Conservation (phyloP, 2,888 invertebrate genomes). For the Vanessa cardui region DNA sequence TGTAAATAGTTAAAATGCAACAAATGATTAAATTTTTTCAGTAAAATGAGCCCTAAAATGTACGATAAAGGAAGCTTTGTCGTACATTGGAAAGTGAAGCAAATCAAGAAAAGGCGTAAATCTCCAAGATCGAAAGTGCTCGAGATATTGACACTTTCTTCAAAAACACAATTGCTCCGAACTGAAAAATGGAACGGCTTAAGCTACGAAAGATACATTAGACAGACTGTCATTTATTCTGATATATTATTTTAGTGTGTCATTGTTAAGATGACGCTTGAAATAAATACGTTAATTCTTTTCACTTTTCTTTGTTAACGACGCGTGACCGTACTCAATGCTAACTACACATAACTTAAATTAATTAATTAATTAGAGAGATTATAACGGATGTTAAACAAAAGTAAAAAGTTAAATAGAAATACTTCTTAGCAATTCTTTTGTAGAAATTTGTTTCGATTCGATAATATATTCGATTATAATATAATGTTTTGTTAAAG, state of each 20-base stretch:
- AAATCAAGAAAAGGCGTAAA: constrained; percentile 30
- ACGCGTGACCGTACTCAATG: neutral
- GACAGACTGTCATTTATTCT: neutral
- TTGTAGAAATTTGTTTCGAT: neutral
- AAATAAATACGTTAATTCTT: neutral
- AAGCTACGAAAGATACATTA: neutral
- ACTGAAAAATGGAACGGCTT: constrained; percentile 4
- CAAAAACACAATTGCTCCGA: constrained; percentile 14
- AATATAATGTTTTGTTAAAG: too few species aligned
- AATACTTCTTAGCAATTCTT: too few species aligned
- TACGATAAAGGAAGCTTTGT: neutral
- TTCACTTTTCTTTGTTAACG: constrained; percentile 7
- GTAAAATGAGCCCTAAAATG: constrained; percentile 11
- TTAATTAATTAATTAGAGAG: neutral
- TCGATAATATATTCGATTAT: neutral
- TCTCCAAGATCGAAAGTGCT: constrained; percentile 52
- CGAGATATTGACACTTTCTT: constrained; percentile 29
- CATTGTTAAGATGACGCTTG: neutral
- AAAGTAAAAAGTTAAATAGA: neutral
- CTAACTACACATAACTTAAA: constrained; percentile 1
- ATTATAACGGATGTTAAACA: neutral
- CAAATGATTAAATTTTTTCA: too few species aligned
- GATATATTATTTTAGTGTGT: neutral
- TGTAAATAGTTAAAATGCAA: too few species aligned
- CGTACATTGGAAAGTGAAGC: constrained; percentile 26